Evolutionary conservation across 2,888 invertebrate species (phyloP).

Genomic region (Hypsopygia costalis): DNA sequence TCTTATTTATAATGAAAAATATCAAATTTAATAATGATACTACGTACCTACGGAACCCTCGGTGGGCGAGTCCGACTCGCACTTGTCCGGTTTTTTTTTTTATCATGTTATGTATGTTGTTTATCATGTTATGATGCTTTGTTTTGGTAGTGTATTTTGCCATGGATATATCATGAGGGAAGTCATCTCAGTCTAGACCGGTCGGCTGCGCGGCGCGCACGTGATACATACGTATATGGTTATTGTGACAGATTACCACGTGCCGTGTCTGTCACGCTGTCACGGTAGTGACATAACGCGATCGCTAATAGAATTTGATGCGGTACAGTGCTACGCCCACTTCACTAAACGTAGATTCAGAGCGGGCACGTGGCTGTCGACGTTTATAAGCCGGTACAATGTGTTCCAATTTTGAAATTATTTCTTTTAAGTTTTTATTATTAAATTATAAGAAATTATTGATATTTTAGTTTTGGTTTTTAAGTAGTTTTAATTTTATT

Average conservation of each 20-base stretch:
- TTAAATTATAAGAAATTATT: no score
- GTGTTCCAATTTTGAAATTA: constrained; percentile 9
- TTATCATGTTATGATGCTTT: constrained; percentile 54
- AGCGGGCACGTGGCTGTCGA: constrained; percentile 17
- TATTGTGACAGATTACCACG: constrained; percentile 31
- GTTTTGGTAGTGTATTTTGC: constrained; percentile 50
- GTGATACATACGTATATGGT: constrained; percentile 40
- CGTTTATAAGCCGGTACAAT: constrained; percentile 17
- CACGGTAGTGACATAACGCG: constrained; percentile 26
- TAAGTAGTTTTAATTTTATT: no score
- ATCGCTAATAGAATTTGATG: constrained; percentile 19
- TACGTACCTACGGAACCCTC: no score
- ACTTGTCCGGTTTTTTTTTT: no score
- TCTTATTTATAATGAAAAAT: no score
- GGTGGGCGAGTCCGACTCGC: no score
- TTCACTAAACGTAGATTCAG: constrained; percentile 6
- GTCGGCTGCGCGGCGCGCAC: constrained; percentile 56
- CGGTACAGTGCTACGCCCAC: constrained; percentile 16
- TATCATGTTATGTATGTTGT: no score
- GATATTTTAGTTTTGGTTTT: no score
- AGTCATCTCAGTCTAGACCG: constrained; percentile 64
- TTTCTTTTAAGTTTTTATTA: background rate
- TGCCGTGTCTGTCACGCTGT: constrained; percentile 21
- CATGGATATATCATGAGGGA: constrained; percentile 21
- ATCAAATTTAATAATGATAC: no score